These are phyloP conservation scores for Actinernus sp. DNA, from an alignment of 92 coral and sea anemone species.

Conservation along the genomic window DNA sequence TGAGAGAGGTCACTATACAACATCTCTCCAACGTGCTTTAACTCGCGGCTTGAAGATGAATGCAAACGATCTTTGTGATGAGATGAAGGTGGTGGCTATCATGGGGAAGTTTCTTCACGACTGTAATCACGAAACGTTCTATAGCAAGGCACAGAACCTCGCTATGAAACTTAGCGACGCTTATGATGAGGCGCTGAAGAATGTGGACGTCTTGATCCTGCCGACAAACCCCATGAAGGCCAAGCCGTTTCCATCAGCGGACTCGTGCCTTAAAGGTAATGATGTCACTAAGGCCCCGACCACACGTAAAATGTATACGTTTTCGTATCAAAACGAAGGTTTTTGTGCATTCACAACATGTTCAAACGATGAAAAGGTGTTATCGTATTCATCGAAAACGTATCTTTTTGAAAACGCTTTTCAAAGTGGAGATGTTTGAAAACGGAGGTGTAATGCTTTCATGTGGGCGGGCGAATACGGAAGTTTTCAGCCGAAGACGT, in stretches of 20 bases:
- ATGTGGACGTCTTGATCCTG: slow-evolving; percentile 60
- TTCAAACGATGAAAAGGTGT: no score
- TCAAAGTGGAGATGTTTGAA: no score
- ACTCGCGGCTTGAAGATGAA: slow-evolving; percentile 33
- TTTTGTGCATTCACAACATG: no score
- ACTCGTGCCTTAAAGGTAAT: slow-evolving; percentile 48
- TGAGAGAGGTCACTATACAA: slow-evolving; percentile 46
- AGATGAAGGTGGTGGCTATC: slow-evolving; percentile 14
- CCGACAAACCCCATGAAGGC: slow-evolving; percentile 69
- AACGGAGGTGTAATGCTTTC: no score
- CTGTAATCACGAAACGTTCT: slow-evolving; percentile 20
- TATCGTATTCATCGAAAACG: no score
- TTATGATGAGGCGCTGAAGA: slow-evolving; percentile 50
- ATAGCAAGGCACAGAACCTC: slow-evolving; percentile 60
- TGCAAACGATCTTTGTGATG: slow-evolving; percentile 31
- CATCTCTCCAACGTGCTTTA: slow-evolving; percentile 42
- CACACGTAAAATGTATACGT: no score
- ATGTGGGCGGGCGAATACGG: no score
- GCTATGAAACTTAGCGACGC: slow-evolving; percentile 32
- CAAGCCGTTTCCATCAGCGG: slow-evolving; percentile 34
- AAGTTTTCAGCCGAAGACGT: no score
- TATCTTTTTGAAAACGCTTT: no score
- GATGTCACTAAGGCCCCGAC: no score
- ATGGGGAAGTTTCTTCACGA: slow-evolving; percentile 57
- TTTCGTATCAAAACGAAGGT: no score